Conservation (phyloP, 2,888 invertebrate species). For the Drosophila mettleri region DNA sequence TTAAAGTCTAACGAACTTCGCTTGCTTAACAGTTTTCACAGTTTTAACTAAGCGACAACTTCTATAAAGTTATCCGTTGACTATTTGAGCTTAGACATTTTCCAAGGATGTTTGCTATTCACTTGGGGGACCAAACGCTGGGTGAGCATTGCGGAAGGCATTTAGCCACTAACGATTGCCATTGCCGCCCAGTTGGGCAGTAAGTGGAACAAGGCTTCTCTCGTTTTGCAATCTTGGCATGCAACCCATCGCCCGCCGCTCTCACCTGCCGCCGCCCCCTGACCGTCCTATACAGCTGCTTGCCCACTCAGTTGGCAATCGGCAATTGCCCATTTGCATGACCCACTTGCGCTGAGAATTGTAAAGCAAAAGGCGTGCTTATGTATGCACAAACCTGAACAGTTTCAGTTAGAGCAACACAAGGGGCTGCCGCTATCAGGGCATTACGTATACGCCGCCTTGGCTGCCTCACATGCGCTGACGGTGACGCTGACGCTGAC, state of each 20-base stretch:
- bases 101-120: slow-evolving; percentile 5
- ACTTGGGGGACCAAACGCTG: slow-evolving; percentile 8
- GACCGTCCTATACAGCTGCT: not conserved
- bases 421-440: slow-evolving; percentile 32
- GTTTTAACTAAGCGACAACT: not conserved
- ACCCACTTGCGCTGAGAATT: slow-evolving; percentile 60
- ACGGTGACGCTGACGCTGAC: slow-evolving; percentile 5
- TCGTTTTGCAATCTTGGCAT: slow-evolving; percentile 54
- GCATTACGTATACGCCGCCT: slow-evolving; percentile 66
- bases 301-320: slow-evolving; percentile 22
- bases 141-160: slow-evolving; percentile 32
- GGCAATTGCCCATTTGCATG: slow-evolving; percentile 52
- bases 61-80: not conserved
- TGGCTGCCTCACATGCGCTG: slow-evolving; percentile 34
- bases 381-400: slow-evolving; percentile 32
- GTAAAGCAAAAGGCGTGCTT: slow-evolving; percentile 32
- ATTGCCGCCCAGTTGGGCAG: slow-evolving; percentile 23
- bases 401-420: slow-evolving; percentile 11
- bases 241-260: not conserved
- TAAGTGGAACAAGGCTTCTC: slow-evolving; percentile 54
- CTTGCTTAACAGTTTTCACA: not conserved
- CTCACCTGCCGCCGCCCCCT: not conserved
- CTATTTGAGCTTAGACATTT: not conserved
- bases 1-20: not conserved
- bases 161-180: slow-evolving; percentile 14